A percentile compares a stretch with the other conserved stretches of the same genome.
Conservation (phyloP, 2,888 invertebrate species). For the Lissonota sp. region DNA sequence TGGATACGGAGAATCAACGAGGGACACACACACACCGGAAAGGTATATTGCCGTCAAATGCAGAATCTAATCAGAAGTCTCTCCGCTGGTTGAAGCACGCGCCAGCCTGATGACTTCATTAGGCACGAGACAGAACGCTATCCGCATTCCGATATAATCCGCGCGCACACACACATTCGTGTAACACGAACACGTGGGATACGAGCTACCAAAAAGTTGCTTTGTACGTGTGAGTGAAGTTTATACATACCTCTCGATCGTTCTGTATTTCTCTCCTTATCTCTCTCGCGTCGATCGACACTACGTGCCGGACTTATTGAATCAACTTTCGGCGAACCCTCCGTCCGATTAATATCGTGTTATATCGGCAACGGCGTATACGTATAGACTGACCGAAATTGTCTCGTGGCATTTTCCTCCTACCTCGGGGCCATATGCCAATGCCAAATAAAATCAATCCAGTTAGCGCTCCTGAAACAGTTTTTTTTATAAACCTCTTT, state of each 20-base stretch:
- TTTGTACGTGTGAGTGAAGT: conserved; percentile 6
- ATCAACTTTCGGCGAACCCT: conserved; percentile 48
- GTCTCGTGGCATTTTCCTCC: no score
- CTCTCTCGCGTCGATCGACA: conserved; percentile 35
- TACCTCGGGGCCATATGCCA: no score
- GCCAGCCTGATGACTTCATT: conserved; percentile 81
- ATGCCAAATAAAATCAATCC: conserved; percentile 13
- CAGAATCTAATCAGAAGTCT: conserved; percentile 79
- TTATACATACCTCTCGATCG: conserved; percentile 8
- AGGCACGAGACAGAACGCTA: conserved; percentile 78
- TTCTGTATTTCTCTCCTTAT: background rate
- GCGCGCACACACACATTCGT: conserved; percentile 3
- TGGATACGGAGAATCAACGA: conserved; percentile 31
- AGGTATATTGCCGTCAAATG: conserved; percentile 60
- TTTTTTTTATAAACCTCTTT: background rate
- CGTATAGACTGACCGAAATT: background rate
- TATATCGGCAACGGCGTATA: conserved; percentile 25
- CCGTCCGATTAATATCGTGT: conserved; percentile 57
- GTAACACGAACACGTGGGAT: conserved; percentile 5
- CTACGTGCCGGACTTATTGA: conserved; percentile 56
- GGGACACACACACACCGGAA: conserved; percentile 39
- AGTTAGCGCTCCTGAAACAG: conserved; percentile 4
- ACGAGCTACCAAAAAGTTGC: conserved; percentile 44
- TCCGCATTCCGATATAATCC: conserved; percentile 77
- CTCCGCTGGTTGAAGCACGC: conserved; percentile 75